A percentile compares a stretch with the other conserved stretches of the same genome.
These are phyloP conservation scores for Tinea pellionella DNA, from an alignment of 2,888 invertebrate species.

Conservation along the genomic window DNA sequence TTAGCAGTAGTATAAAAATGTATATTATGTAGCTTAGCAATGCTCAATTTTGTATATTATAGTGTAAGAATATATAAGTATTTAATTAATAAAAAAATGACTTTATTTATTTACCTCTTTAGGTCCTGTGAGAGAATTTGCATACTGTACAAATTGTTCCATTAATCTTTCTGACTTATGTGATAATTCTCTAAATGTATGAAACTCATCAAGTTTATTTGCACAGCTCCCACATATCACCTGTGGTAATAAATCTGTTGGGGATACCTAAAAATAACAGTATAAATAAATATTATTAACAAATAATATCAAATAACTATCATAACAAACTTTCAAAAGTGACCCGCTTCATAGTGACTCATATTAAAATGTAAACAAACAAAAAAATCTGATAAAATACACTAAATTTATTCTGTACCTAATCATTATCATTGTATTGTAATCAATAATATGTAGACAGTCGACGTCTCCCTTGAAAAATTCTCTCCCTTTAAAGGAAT, in stretches of 20 bases:
- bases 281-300: not conserved
- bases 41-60: not conserved
- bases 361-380: not conserved
- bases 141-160: slow-evolving; percentile 80
- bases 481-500: slow-evolving; percentile 32
- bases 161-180: slow-evolving; percentile 80
- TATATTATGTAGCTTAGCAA: not conserved
- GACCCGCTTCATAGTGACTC: not conserved
- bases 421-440: not conserved
- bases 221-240: slow-evolving; percentile 83
- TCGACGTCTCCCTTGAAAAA: not conserved
- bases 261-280: slow-evolving; percentile 73
- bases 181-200: slow-evolving; percentile 81
- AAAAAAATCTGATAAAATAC: not conserved
- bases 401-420: no score
- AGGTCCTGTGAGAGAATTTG: slow-evolving; percentile 74
- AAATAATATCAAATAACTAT: not conserved
- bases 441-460: not conserved
- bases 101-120: slow-evolving; percentile 70
- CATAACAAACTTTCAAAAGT: no score
- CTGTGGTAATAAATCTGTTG: slow-evolving; percentile 80
- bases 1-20: not conserved
- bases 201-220: slow-evolving; percentile 79
- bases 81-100: not conserved
- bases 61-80: not conserved